These are phyloP conservation scores for Enchytraeus crypticus DNA, from an alignment of 2,888 invertebrate species.

Conservation along the genomic window DNA sequence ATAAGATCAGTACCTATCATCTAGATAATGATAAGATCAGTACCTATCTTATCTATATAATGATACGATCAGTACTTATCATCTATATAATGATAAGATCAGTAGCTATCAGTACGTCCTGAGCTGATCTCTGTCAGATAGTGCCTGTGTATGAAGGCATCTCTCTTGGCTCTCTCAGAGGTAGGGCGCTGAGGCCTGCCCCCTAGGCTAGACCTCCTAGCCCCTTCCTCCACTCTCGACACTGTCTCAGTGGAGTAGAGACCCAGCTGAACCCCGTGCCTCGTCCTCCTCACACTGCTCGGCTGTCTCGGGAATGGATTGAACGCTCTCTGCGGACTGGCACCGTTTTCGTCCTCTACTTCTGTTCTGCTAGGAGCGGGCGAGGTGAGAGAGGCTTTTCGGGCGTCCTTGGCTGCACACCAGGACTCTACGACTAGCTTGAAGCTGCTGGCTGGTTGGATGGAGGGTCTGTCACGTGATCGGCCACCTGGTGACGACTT, in stretches of 20 bases:
- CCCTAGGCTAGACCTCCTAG: neutral
- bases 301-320: conserved; percentile 44
- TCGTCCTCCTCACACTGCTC: conserved; percentile 38
- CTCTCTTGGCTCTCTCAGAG: conserved; percentile 18
- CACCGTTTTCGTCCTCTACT: neutral
- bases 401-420: neutral
- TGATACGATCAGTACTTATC: too few species aligned
- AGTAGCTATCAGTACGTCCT: too few species aligned
- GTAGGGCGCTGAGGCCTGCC: conserved; percentile 7
- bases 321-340: conserved; percentile 28
- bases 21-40: too few species aligned
- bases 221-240: conserved; percentile 12
- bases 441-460: neutral
- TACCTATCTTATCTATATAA: too few species aligned
- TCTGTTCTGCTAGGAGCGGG: neutral
- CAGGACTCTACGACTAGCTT: neutral
- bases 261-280: conserved; percentile 43
- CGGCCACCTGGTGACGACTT: neutral
- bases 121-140: conserved; percentile 25
- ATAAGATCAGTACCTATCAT: too few species aligned
- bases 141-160: conserved; percentile 24
- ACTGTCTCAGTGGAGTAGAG: conserved; percentile 37
- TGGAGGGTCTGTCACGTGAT: neutral
- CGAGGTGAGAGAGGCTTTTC: neutral
- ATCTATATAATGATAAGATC: too few species aligned